phyloP scores from a whole-genome alignment of 2,797 vertebrate genomes.

The Eulemur mongoz region DNA sequence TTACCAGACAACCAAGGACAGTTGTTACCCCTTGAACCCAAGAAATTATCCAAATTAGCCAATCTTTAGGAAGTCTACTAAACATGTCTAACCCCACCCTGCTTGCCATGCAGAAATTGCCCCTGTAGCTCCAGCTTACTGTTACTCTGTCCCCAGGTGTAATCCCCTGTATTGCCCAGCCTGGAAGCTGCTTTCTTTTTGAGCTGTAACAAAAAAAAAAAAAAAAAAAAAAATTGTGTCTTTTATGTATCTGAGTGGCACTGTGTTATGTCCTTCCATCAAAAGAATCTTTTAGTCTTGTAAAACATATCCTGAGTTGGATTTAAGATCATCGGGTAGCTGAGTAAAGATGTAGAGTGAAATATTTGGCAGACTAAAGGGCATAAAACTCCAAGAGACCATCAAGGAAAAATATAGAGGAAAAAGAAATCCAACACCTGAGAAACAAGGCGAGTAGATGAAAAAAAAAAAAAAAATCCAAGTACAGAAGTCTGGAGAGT shows the following conservation, averaged over 20 bases:
- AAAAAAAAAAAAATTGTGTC: not conserved
- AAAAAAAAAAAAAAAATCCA: not conserved
- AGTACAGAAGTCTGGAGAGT: not conserved
- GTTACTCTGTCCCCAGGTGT: not conserved
- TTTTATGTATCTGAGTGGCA: not conserved
- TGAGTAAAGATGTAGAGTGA: not conserved
- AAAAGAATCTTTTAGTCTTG: not conserved
- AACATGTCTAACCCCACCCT: not conserved
- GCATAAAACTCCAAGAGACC: not conserved
- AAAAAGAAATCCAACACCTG: not conserved
- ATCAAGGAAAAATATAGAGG: not conserved
- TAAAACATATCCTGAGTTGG: not conserved
- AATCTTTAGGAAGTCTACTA: not conserved
- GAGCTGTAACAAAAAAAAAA: not conserved
- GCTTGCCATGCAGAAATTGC: not conserved
- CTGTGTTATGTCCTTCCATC: not conserved
- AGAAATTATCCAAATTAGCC: not conserved
- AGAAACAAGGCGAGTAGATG: no score
- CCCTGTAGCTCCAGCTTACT: not conserved
- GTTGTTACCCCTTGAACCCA: not conserved
- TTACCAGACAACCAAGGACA: not conserved
- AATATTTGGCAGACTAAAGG: not conserved
- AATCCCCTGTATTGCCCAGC: not conserved
- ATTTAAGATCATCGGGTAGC: not conserved
- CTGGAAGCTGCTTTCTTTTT: not conserved